Percentiles rank a stretch among this genome's conserved stretches.
phyloP scores from a whole-genome alignment of 1,140 invertebrate species.

The Atta colombica region DNA sequence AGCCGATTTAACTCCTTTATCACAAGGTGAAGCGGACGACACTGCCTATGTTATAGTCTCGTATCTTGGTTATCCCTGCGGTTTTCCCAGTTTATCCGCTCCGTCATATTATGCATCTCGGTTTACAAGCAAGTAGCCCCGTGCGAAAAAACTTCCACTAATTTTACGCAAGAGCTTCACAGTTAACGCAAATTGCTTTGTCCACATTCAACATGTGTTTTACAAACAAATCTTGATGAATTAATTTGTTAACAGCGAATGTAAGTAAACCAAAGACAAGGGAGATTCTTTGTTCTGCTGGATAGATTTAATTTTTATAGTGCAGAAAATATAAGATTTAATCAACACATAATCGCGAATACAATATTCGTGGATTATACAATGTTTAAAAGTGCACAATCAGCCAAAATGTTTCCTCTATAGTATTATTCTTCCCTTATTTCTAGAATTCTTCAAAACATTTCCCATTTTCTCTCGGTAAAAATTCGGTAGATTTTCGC shows the following conservation, averaged over 20 bases:
- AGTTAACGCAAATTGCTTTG: neutral
- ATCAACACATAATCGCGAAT: neutral
- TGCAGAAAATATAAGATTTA: neutral
- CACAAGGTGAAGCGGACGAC: slow-evolving; percentile 50
- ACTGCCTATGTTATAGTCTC: slow-evolving; percentile 37
- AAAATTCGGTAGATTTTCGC: slow-evolving; percentile 16
- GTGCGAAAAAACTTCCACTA: neutral
- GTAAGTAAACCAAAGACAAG: neutral
- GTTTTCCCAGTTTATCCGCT: slow-evolving; percentile 41
- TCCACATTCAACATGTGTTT: neutral
- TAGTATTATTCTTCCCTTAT: neutral
- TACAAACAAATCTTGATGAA: neutral
- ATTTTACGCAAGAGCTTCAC: neutral
- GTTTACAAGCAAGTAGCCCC: neutral
- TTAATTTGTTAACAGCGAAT: neutral
- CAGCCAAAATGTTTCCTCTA: neutral
- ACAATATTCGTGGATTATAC: neutral
- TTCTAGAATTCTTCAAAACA: neutral
- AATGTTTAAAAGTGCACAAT: neutral
- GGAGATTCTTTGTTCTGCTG: neutral
- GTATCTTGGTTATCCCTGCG: slow-evolving; percentile 42
- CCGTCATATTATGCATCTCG: slow-evolving; percentile 14
- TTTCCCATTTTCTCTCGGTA: neutral
- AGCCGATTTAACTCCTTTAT: slow-evolving; percentile 72
- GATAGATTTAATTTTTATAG: neutral